Conservation (phyloP, 2,888 invertebrate species). For the Camponotus fellah region DNA sequence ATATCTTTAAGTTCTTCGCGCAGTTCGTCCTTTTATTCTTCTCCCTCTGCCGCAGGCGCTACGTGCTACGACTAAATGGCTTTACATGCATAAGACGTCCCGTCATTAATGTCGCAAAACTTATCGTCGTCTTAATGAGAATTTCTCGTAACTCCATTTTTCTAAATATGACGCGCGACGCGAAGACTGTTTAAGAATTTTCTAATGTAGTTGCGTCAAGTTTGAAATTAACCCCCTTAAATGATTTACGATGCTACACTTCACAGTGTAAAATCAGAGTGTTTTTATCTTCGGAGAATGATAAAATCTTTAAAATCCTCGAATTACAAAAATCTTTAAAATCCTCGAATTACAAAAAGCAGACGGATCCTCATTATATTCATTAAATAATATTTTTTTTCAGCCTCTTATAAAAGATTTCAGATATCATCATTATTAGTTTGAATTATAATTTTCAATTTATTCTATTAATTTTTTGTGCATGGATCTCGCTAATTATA, state of each 20-base stretch:
- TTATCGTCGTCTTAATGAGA: conserved; percentile 51
- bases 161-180: conserved; percentile 49
- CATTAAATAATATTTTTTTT: conserved; percentile 2
- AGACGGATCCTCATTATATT: neutral
- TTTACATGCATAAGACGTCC: conserved; percentile 54
- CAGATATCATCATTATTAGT: neutral
- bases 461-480: neutral
- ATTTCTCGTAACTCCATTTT: conserved; percentile 50
- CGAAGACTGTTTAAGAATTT: conserved; percentile 40
- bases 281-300: conserved; percentile 22
- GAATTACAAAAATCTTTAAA: conserved; percentile 9
- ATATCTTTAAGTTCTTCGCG: conserved; percentile 50
- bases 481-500: neutral
- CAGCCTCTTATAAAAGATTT: neutral
- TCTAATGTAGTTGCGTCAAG: conserved; percentile 38
- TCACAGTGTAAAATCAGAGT: neutral
- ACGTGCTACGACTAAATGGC: conserved; percentile 53
- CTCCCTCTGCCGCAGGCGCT: conserved; percentile 3
- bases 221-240: conserved; percentile 7
- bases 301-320: conserved; percentile 24
- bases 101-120: conserved; percentile 53
- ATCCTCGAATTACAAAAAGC: neutral
- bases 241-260: conserved; percentile 44
- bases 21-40: conserved; percentile 42
- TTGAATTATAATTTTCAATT: neutral